Conservation (phyloP, 2,113 vertebrate genomes). For the Pomatostomus ruficeps region DNA sequence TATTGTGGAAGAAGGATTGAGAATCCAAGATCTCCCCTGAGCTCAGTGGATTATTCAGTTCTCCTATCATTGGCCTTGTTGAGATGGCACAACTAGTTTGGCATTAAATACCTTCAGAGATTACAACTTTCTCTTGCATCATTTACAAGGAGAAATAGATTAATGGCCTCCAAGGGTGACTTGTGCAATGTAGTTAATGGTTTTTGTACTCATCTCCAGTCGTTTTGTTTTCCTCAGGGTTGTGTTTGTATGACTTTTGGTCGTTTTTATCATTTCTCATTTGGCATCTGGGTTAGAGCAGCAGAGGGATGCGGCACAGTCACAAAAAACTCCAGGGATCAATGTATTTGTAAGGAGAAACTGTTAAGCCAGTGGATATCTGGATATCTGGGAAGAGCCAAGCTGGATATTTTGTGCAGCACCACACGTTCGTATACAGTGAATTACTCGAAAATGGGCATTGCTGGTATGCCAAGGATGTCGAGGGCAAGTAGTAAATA, state of each 20-base stretch:
- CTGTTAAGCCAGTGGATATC: neutral
- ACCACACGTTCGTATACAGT: neutral
- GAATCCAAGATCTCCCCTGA: neutral
- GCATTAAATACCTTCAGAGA: neutral
- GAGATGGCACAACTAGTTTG: neutral
- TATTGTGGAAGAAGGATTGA: neutral
- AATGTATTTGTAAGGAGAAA: neutral
- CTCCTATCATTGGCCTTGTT: neutral
- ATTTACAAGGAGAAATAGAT: neutral
- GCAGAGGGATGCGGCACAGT: neutral
- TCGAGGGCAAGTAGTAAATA: constrained; percentile 24
- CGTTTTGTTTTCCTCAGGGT: neutral
- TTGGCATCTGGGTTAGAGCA: neutral
- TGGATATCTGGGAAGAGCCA: neutral
- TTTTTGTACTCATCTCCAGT: neutral
- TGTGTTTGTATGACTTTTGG: neutral
- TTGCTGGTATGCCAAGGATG: neutral
- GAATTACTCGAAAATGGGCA: neutral
- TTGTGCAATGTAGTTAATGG: neutral
- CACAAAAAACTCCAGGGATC: neutral
- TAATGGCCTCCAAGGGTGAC: neutral
- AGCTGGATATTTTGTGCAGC: neutral
- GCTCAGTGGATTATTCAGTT: neutral
- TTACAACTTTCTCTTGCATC: constrained; percentile 16
- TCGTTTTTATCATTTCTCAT: neutral